Conservation (phyloP, 2,797 vertebrate genomes). For the Danionella dracula region DNA sequence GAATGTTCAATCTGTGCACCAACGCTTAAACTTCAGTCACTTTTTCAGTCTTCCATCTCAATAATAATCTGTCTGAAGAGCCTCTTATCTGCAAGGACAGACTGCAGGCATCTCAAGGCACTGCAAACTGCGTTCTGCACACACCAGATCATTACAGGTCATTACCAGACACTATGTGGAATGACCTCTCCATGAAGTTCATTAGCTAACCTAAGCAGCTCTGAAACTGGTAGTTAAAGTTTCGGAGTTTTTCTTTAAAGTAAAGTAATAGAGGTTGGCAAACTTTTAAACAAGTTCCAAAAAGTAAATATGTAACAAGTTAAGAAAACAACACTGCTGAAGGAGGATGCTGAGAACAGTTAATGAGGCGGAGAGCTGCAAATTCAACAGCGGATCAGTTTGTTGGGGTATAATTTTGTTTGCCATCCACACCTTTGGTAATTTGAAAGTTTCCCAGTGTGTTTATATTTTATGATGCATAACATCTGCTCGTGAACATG, state of each 20-base stretch:
- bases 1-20: not conserved
- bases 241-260: too few relatives aligned
- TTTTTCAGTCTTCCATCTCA: slow-evolving; percentile 3
- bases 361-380: not conserved
- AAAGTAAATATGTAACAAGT: not conserved
- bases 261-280: not conserved
- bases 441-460: not conserved
- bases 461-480: slow-evolving; percentile 13
- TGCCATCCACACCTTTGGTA: not conserved
- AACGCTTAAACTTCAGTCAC: slow-evolving; percentile 6
- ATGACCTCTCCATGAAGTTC: not conserved
- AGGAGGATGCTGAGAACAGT: not conserved
- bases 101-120: slow-evolving; percentile 1
- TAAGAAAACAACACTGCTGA: not conserved
- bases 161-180: not conserved
- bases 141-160: not conserved
- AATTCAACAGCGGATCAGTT: not conserved
- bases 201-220: not conserved
- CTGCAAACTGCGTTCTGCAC: not conserved
- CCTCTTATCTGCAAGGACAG: slow-evolving; percentile 24
- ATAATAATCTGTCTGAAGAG: slow-evolving; percentile 19
- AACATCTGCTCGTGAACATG: slow-evolving; percentile 6
- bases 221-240: not conserved
- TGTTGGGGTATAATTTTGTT: not conserved
- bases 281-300: not conserved